Base-by-base conservation (phyloP, 2,888 invertebrate genomes). In the Agrochola lota region DNA sequence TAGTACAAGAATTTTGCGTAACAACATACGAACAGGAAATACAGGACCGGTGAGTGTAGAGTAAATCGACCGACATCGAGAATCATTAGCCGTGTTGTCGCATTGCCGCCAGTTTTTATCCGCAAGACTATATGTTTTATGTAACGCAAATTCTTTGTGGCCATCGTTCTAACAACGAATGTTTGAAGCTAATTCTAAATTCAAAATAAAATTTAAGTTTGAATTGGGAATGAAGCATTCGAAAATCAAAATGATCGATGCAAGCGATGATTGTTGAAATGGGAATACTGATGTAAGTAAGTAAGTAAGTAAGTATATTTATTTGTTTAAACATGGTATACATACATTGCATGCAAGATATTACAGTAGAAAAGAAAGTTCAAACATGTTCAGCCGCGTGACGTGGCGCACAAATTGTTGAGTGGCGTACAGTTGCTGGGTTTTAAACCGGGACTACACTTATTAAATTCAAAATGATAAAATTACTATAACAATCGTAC, bases 21-120 rank as follows among this genome's bases (percentile, higher is more conserved):
- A 94, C 92, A 88, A 91, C 88, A 88, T 88, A 90, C 89, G 90
- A 95, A 96, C 96, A 93, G 94, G 96, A 95, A 95, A 95, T 95
- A 95, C 95, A 93, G 95, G 96, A 93, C 91, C 75, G 90, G 92
- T 91, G 89, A 93, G 92, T 93, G 90, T 83, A 81, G 89, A 83
- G 85, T 89, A 88, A 86, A 85, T 90, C 90, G 90, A 90, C 90
- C 87, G 87, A 87, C 83, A 83, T 85, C 82, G 76, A 83, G 90
- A 90, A 91, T 93, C 94, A 94, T 95, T 94, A 94, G 88, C 88
- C 78, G 86, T 80, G 87, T 91, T 90, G 91, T 88, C 88, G 91
- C 91, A 91, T 91, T 90, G 78, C 63, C 90, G 90, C 85, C 80
- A 88, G 92, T 94, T 95, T 94, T 92, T 92, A 88, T 88, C 87